phyloP scores from a whole-genome alignment of 2,113 vertebrate genomes.

The Apodemus sylvaticus region DNA sequence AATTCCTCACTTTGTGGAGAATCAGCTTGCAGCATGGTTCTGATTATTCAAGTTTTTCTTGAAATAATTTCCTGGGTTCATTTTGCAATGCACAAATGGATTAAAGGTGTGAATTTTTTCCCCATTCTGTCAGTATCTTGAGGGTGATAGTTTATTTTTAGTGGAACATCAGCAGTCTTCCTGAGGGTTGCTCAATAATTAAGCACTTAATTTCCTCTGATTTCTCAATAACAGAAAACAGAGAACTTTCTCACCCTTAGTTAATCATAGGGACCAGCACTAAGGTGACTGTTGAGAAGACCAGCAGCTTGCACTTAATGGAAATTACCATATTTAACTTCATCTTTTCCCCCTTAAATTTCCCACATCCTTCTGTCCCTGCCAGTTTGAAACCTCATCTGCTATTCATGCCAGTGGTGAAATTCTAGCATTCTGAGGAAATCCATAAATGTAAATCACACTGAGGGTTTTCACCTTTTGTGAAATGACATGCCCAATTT shows the following conservation, averaged over 20 bases:
- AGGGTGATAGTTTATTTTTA: slow-evolving; percentile 63
- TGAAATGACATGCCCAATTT: not conserved
- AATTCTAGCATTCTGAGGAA: not conserved
- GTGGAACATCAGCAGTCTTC: slow-evolving; percentile 51
- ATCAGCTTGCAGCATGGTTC: not conserved
- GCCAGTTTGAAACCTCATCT: not conserved
- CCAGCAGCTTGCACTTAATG: not conserved
- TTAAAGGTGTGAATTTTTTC: slow-evolving; percentile 60
- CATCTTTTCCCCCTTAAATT: not conserved
- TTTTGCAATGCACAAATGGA: slow-evolving; percentile 52
- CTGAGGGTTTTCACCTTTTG: not conserved
- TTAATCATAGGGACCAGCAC: slow-evolving; percentile 14
- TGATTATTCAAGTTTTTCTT: slow-evolving; percentile 43
- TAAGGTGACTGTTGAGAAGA: slow-evolving; percentile 17
- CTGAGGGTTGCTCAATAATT: slow-evolving; percentile 83
- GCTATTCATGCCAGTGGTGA: not conserved
- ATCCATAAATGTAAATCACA: not conserved
- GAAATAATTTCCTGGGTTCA: slow-evolving; percentile 44
- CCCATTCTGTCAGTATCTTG: not conserved
- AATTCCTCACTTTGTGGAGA: slow-evolving; percentile 41
- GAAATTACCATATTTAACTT: not conserved
- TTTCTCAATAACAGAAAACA: slow-evolving; percentile 68
- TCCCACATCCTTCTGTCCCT: not conserved
- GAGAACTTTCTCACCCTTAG: not conserved
- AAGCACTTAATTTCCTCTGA: slow-evolving; percentile 72